These are phyloP conservation scores for Ginglymostoma cirratum DNA, from an alignment of 2,113 vertebrate species.

Conservation along the genomic window DNA sequence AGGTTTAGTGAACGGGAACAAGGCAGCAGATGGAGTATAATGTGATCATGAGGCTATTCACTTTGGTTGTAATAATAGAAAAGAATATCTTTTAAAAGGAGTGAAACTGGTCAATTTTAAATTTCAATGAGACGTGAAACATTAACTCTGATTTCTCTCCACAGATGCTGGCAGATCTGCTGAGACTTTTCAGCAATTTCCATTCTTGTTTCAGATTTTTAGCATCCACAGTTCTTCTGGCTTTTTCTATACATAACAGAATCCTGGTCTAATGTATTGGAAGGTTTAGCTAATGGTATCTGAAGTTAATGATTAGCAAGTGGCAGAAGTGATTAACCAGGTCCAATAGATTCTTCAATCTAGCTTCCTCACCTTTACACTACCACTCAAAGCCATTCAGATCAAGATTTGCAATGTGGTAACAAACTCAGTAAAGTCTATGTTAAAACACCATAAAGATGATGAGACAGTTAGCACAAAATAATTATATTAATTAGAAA, in stretches of 20 bases:
- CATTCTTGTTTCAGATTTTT: too few species aligned
- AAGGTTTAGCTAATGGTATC: not conserved
- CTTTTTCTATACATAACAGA: not conserved
- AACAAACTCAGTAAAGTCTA: not conserved
- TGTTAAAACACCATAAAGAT: not conserved
- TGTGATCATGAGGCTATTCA: too few species aligned
- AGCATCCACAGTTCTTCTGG: too few species aligned
- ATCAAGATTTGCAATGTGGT: not conserved
- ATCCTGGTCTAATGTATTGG: not conserved
- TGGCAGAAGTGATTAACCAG: not conserved
- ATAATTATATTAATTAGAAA: slow-evolving; percentile 59
- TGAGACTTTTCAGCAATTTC: too few species aligned
- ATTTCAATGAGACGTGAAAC: too few species aligned
- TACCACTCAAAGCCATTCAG: not conserved
- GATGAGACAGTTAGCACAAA: slow-evolving; percentile 51
- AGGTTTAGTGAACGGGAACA: too few species aligned
- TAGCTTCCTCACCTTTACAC: not conserved
- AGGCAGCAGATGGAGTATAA: too few species aligned
- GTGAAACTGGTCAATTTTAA: too few species aligned
- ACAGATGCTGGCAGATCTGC: too few species aligned
- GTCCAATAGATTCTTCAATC: not conserved
- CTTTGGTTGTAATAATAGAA: too few species aligned
- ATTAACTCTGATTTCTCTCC: too few species aligned
- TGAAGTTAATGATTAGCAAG: not conserved
- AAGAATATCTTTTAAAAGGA: too few species aligned